These are phyloP conservation scores for Leptopilina drosophilae DNA, from an alignment of 2,888 invertebrate species.

Conservation along the genomic window DNA sequence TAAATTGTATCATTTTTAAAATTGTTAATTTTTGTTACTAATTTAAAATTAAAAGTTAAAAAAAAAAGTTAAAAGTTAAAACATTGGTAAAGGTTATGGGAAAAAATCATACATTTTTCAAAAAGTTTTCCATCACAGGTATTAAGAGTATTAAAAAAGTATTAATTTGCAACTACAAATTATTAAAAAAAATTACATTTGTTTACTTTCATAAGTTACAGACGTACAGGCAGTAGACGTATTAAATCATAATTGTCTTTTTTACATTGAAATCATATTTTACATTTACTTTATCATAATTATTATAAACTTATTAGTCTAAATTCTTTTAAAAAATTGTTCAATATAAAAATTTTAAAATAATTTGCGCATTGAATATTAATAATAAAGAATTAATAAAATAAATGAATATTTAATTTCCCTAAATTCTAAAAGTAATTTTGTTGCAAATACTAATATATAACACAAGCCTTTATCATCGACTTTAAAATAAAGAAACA, in stretches of 20 bases:
- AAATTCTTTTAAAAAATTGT: too few relatives aligned
- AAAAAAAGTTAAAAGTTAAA: too few relatives aligned
- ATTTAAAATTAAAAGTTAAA: too few relatives aligned
- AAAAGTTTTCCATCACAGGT: too few relatives aligned
- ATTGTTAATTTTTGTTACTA: too few relatives aligned
- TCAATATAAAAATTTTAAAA: too few relatives aligned
- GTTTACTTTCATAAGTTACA: slow-evolving; percentile 13
- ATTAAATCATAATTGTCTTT: neutral
- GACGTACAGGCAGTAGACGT: neutral
- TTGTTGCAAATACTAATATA: neutral
- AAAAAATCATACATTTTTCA: too few relatives aligned
- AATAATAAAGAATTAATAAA: neutral
- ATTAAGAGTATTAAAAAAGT: neutral
- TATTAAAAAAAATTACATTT: slow-evolving; percentile 2
- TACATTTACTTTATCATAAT: neutral
- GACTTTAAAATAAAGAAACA: too few relatives aligned
- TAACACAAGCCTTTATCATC: neutral
- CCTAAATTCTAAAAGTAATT: neutral
- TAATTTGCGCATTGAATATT: too few relatives aligned
- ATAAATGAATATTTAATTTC: neutral
- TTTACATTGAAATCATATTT: neutral
- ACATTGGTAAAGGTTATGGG: too few relatives aligned
- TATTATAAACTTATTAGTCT: neutral
- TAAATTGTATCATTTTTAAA: too few relatives aligned
- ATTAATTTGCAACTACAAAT: neutral